Evolutionary conservation across 2,797 vertebrate genomes (phyloP), one percentile per base, ranked within the genome.

Genomic region (Esox lucius): DNA sequence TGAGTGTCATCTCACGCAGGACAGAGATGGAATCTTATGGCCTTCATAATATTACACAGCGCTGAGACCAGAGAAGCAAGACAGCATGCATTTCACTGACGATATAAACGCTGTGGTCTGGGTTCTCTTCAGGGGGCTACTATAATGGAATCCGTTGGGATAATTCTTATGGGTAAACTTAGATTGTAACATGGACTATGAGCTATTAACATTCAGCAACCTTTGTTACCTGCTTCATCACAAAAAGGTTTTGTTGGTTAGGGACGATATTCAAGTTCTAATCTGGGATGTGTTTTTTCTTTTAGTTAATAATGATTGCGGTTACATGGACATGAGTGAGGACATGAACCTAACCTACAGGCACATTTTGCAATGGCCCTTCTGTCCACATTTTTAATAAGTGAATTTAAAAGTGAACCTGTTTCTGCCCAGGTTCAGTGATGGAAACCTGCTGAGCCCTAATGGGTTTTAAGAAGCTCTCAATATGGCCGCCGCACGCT

Each of bases 381-480:
- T 68, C 61, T 66, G 76, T 75, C 73, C 19, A 71, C 35, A 71
- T 68, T 78, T 70, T 75, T 22, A 31, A 15, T 16, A 19, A 24
- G 56, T 31, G 64, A 51, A 22, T 59, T 59, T 9, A 24, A 59
- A n/a, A 59, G 33, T 51, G 31, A 11, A 49, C 24, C 35, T 2
- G 15, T 13, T 11, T 8, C 48, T 33, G 62, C 19, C 53, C 66
- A n/a, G 56, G 59, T 12, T 33, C 62, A 46, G 59, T n/a, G 16
- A 53, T 24, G 28, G n/a, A 17, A 28, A 16, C 46, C 22, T 39
- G 2, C 48, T 51, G 56, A 74, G 75, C 53, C 77, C 71, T 83
- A 76, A 87, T 86, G 73, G 82, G 73, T 76, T 88, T 39, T 90
- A 85, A 83, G 81, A 24, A 82, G 81, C 79, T 83, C 83, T 84